Evolutionary conservation across 2,113 vertebrate species (phyloP), one percentile per base, ranked within the genome.

Genomic region (Corynorhinus townsendii): DNA sequence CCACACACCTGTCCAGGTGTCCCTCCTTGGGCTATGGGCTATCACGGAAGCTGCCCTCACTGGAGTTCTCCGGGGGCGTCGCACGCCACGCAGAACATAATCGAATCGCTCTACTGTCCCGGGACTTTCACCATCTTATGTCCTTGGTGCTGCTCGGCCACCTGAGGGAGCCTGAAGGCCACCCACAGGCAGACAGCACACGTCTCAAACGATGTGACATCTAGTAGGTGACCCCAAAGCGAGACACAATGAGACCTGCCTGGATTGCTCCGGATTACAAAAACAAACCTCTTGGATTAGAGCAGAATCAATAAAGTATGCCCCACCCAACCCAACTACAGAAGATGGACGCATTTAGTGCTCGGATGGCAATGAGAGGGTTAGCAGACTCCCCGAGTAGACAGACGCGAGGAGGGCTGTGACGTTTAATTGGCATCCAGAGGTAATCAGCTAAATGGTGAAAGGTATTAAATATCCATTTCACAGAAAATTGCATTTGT

Each of bases 391-490:
- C 17, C 45, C 49, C 24, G 1, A 10, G 47, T 0, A 72, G 75
- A 90, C 0, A 72, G 75, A 90, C 5, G 35, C 59, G 4, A 6
- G 68, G 11, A 62, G 6, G 17, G 17, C 7, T 80, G 33, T 64
- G 30, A 45, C 35, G 81, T 96, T 97, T 86, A 88, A 96, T n/a
- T 90, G 47, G 52, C 81, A 77, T 91, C 89, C 94, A 97, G 96
- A 91, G 86, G 77, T 95, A 98, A 98, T 96, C 72, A 91, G 68
- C 35, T 24, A 90, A 95, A 95, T 95, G 93, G 91, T 86, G 94
- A 54, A 56, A 97, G 52, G 73, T 90, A 85, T 97, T 94, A 94
- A 81, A 95, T 81, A 89, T 3, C 0, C 73, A 66, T 97, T 97
- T 96, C 90, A 96, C 77, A 88, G 77, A 95, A 95, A 97, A 83